Evolutionary conservation across 2,888 invertebrate genomes (phyloP), one percentile per base, ranked within the genome.

Genomic region (Idaea straminata): DNA sequence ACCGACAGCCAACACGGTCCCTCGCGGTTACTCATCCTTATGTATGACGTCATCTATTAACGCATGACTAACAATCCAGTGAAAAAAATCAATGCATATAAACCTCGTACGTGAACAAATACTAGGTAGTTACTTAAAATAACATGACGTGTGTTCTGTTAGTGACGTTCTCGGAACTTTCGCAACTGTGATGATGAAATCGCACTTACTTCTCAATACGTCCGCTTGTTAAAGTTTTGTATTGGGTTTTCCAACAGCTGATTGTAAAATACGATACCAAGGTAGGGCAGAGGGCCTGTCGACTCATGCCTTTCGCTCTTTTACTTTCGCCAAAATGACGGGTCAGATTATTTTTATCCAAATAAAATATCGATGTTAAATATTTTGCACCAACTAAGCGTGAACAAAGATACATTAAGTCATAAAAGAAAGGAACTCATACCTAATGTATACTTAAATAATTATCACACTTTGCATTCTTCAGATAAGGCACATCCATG

Each of bases 31-130:
- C 87, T 91, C 91, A 91, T 79, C 76, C 72, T 47, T 47, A 25
- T 25, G 47, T 72, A 70, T 91, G 90, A 90, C 91, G 91, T 92
- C 91, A 91, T 72, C 83, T 80, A 86, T 88, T 85, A 83, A 82
- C 78, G 82, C 76, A 82, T 90, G 91, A 91, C 83, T 89, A 88
- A 90, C 79, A 81, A 78, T 81, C 79, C 77, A 25, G 70, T 79
- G 79, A 71, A 80, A 87, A 85, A 85, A 87, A 86, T 82, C 81
- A 74, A 78, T 66, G 63, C 62, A 57, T 61, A 62, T 64, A 35
- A 81, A 69, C 69, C 73, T 64, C 16, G 64, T 64, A 65, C 62
- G 71, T 71, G 68, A 70, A 62, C 62, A 68, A 70, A 69, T 67
- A 69, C 62, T 35, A 59, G 34, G 59, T 25, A 25, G 59, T 59